Conservation (phyloP, 2,888 invertebrate genomes). For the Mimachlamys varia region DNA sequence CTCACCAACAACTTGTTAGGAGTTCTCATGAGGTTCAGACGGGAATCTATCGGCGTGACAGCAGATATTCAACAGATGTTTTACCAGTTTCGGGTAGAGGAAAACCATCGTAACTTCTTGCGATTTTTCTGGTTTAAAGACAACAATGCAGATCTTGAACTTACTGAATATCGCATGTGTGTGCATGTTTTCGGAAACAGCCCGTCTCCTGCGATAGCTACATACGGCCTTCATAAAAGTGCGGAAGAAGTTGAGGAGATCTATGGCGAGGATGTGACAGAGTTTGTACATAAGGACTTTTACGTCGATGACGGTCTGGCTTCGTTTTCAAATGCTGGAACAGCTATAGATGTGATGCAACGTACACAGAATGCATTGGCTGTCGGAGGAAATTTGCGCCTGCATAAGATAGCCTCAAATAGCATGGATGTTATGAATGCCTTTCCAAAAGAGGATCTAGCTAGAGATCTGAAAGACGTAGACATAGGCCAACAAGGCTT, state of each 20-base stretch:
- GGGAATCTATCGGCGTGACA: conserved; percentile 37
- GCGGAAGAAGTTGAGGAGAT: neutral
- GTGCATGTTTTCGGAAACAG: conserved; percentile 48
- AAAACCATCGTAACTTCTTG: conserved; percentile 49
- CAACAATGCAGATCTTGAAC: conserved; percentile 43
- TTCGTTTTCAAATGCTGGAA: conserved; percentile 37
- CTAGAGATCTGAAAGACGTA: conserved; percentile 48
- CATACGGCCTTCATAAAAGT: conserved; percentile 51
- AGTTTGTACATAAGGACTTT: conserved; percentile 49
- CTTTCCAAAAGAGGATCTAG: conserved; percentile 54
- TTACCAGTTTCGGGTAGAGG: conserved; percentile 46
- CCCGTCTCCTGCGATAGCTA: conserved; percentile 54
- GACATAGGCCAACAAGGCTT: conserved; percentile 43
- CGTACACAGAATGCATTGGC: conserved; percentile 46
- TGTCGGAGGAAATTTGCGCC: conserved; percentile 38
- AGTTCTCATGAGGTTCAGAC: conserved; percentile 44
- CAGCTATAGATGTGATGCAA: conserved; percentile 49
- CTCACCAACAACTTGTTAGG: conserved; percentile 47
- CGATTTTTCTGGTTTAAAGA: conserved; percentile 54
- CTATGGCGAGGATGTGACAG: conserved; percentile 39
- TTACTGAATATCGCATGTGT: conserved; percentile 51
- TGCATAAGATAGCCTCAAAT: conserved; percentile 61
- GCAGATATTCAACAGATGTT: conserved; percentile 54
- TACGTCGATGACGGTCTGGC: conserved; percentile 58
- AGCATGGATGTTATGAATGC: conserved; percentile 48